Conservation (phyloP, 2,888 invertebrate genomes). For the Platycnemis pennipes region DNA sequence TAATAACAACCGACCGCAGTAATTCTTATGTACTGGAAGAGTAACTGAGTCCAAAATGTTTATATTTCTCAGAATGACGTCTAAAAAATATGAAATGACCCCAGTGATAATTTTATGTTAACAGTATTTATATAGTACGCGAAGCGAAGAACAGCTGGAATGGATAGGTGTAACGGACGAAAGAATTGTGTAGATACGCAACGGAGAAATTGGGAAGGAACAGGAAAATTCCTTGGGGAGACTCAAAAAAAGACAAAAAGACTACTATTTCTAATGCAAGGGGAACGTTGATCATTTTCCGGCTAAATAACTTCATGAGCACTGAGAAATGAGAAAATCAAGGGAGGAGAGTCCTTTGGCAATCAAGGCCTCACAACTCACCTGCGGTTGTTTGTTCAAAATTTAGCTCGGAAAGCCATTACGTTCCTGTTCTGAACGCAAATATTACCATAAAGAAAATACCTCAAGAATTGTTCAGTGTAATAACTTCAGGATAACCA, state of each 20-base stretch:
- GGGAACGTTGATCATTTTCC: neutral
- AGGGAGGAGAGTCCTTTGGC: neutral
- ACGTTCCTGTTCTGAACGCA: neutral
- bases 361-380: neutral
- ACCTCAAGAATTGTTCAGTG: neutral
- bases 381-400: neutral
- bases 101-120: too few species aligned
- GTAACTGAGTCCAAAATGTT: too few species aligned
- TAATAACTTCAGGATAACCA: neutral
- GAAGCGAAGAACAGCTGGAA: too few species aligned
- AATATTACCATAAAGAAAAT: neutral
- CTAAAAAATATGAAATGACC: too few species aligned
- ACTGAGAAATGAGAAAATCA: too few species aligned
- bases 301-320: neutral
- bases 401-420: neutral
- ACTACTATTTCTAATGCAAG: neutral
- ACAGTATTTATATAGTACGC: too few species aligned
- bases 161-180: too few species aligned
- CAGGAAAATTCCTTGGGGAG: neutral
- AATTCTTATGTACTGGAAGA: too few species aligned
- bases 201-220: neutral
- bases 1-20: too few species aligned
- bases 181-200: too few species aligned
- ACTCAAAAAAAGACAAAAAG: neutral
- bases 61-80: too few species aligned